Evolutionary conservation across 2,113 vertebrate genomes (phyloP), one percentile per base, ranked within the genome.

Genomic region (Craseonycteris thonglongyai): DNA sequence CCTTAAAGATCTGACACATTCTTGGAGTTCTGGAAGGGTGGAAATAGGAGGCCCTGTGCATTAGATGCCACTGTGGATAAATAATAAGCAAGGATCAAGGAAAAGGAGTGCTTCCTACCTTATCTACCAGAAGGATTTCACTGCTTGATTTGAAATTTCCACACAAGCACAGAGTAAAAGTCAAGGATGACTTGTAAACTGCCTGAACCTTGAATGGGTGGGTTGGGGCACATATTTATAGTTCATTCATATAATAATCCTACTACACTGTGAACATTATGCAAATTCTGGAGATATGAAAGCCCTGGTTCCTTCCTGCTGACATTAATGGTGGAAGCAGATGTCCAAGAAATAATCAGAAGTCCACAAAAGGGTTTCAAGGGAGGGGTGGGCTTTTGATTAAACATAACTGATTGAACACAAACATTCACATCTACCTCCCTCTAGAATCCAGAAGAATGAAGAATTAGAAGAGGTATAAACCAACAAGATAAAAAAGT

Each of bases 161-260:
- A 30, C 45, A 45, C 21, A 51, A 76, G 69, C 22, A 68, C 61
- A 84, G 84, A 84, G 59, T 78, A 58, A 90, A 76, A 83, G 42
- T 51, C 33, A 94, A 90, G 42, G 79, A 40, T 76, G n/a, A 89
- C 86, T 59, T 75, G 49, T 84, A 68, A 76, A 76, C 28, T 94
- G 61, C 79, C 79, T 88, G 66, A 88, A 63, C 56, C 72, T 8
- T 72, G 40, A 94, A 89, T 74, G 26, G 15, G 42, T 40, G 28
- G 69, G 54, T n/a, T 76, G 71, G 38, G 69, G 33, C 79, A 68
- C 26, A 76, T 21, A 82, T 54, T 88, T 47, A 75, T 83, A 83
- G 59, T 79, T 88, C 45, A 96, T 75, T 94, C 68, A 96, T 84
- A 83, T 90, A 82, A 90, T 78, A 92, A 90, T 51, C 40, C 40